A percentile compares a stretch with the other conserved stretches of the same genome.
Conservation (phyloP, 2,113 vertebrate genomes). For the Oxyura jamaicensis region DNA sequence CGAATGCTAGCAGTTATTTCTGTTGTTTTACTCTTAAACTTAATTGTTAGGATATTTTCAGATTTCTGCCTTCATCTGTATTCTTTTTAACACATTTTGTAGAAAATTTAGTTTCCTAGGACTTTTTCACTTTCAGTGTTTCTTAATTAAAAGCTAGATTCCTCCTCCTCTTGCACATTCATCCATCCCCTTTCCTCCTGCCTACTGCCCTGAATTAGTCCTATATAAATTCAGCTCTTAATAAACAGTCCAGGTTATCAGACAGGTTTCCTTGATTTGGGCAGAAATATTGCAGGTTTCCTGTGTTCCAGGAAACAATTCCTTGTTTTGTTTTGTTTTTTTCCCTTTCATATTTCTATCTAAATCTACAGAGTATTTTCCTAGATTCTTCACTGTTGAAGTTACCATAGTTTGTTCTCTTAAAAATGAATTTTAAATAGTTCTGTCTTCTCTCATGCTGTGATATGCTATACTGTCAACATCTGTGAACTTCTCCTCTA, state of each 20-base stretch:
- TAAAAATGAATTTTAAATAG: slow-evolving; percentile 55
- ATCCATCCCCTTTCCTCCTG: neutral
- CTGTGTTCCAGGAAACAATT: slow-evolving; percentile 8
- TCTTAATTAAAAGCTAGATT: slow-evolving; percentile 23
- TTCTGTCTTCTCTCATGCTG: slow-evolving; percentile 69
- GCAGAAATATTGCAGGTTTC: neutral
- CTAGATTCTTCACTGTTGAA: slow-evolving; percentile 23
- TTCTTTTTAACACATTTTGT: neutral
- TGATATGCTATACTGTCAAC: slow-evolving; percentile 71
- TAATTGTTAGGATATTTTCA: neutral
- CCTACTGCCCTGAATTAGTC: neutral
- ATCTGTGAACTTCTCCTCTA: slow-evolving; percentile 75
- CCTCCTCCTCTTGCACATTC: neutral
- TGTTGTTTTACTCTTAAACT: neutral
- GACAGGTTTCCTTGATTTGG: slow-evolving; percentile 29
- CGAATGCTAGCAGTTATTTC: neutral
- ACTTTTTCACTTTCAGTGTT: neutral
- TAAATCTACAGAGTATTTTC: neutral
- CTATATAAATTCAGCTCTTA: neutral
- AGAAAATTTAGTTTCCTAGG: neutral
- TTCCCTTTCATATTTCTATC: neutral
- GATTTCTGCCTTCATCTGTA: neutral
- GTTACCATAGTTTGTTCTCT: slow-evolving; percentile 51
- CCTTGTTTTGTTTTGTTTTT: neutral
- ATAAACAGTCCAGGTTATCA: neutral